Evolutionary conservation across 2,888 invertebrate genomes (phyloP).

Genomic region (Tenodera sinensis): DNA sequence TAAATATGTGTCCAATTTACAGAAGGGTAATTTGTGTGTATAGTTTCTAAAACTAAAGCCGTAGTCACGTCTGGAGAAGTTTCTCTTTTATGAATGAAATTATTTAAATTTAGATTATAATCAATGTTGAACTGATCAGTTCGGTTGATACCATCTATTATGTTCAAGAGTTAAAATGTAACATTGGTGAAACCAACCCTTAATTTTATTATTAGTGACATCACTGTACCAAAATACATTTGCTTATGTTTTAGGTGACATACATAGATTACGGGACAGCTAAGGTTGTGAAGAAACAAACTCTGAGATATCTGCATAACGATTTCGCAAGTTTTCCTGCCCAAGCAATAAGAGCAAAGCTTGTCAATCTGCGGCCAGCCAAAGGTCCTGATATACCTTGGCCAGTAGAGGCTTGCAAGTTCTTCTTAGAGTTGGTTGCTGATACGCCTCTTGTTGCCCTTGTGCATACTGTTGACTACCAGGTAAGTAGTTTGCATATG

Average conservation of each 20-base stretch:
- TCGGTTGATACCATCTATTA: too few species aligned
- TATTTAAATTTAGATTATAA: too few species aligned
- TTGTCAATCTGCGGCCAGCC: not conserved
- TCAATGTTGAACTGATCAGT: too few species aligned
- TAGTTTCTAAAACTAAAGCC: too few species aligned
- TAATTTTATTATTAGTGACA: too few species aligned
- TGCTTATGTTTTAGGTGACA: not conserved
- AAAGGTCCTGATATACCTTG: not conserved
- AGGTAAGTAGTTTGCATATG: not conserved
- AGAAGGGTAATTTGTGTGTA: too few species aligned
- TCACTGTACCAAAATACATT: not conserved
- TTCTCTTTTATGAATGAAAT: too few species aligned
- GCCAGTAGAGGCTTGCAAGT: not conserved
- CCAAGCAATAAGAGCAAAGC: not conserved
- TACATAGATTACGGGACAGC: not conserved
- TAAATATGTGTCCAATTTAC: too few species aligned
- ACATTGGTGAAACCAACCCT: too few species aligned
- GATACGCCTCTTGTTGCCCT: not conserved
- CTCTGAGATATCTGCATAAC: not conserved
- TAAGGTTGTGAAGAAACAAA: not conserved
- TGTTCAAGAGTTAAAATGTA: too few species aligned
- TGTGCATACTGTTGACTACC: not conserved
- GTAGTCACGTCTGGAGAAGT: too few species aligned
- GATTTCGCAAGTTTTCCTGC: not conserved
- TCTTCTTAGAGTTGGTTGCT: not conserved